phyloP scores from a whole-genome alignment of 2,113 vertebrate genomes.

The Periophthalmodon schlosseri region DNA sequence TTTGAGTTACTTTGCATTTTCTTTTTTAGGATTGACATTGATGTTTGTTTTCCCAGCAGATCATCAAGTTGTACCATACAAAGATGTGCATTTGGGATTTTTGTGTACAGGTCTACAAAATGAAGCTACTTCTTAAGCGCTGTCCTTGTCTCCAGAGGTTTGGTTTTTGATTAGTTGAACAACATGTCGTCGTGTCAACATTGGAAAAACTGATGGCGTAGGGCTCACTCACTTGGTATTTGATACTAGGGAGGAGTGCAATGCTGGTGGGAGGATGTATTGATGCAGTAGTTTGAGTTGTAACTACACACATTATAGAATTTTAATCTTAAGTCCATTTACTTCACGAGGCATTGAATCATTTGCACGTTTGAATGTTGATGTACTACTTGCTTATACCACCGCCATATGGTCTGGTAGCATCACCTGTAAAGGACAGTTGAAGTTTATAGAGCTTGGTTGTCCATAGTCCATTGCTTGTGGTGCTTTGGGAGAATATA shows the following conservation, averaged over 20 bases:
- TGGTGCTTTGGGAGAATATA: slow-evolving; percentile 66
- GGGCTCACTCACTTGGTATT: background rate
- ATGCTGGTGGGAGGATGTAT: slow-evolving; percentile 44
- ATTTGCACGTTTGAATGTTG: slow-evolving; percentile 20
- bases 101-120: slow-evolving; percentile 86
- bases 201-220: slow-evolving; percentile 48
- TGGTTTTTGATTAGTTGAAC: slow-evolving; percentile 61
- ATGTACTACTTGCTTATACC: slow-evolving; percentile 27
- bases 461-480: slow-evolving; percentile 65
- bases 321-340: slow-evolving; percentile 43
- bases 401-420: slow-evolving; percentile 29
- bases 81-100: slow-evolving; percentile 73
- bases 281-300: slow-evolving; percentile 43
- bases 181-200: slow-evolving; percentile 47
- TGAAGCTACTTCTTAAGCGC: slow-evolving; percentile 78
- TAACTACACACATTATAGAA: slow-evolving; percentile 44
- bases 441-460: slow-evolving; percentile 56
- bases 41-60: slow-evolving; percentile 80
- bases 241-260: slow-evolving; percentile 17
- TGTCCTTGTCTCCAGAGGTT: slow-evolving; percentile 74
- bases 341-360: slow-evolving; percentile 39
- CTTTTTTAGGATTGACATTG: slow-evolving; percentile 83
- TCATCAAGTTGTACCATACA: slow-evolving; percentile 76
- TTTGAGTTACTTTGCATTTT: slow-evolving; percentile 78
- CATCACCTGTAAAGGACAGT: slow-evolving; percentile 44